Evolutionary conservation across 2,113 vertebrate species (phyloP).

Genomic region (Trachemys scripta): DNA sequence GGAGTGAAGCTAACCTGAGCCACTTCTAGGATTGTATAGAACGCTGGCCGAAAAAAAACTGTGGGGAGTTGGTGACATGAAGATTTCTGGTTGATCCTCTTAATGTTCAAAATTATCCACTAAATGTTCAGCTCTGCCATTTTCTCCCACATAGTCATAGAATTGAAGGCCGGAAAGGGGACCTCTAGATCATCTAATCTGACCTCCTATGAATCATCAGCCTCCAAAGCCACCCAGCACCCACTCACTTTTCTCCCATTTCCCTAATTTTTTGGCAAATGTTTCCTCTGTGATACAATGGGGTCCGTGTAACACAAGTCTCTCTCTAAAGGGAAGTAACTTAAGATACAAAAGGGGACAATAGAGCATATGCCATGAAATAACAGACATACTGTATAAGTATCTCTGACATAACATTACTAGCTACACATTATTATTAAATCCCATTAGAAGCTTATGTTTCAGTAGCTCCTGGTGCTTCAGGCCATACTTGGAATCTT

Average conservation of each 20-base stretch:
- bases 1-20: background rate
- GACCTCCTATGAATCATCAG: too few species aligned
- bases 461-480: slow-evolving; percentile 3
- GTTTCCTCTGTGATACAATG: fast-evolving
- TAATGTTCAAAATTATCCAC: background rate
- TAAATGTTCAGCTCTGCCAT: background rate
- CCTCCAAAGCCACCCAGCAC: too few species aligned
- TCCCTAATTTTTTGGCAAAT: background rate
- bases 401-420: too few species aligned
- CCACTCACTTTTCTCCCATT: background rate
- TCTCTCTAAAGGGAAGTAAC: background rate
- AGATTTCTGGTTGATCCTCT: too few species aligned
- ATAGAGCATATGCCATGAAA: too few species aligned
- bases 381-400: too few species aligned
- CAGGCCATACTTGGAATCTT: slow-evolving; percentile 7
- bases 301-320: background rate
- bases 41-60: too few species aligned
- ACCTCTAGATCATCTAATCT: too few species aligned
- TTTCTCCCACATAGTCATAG: background rate
- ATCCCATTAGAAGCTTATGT: background rate
- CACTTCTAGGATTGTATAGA: background rate
- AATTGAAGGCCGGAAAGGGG: too few species aligned
- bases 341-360: background rate
- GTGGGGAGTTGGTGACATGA: too few species aligned
- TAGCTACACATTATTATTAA: background rate